Conservation (phyloP, 1,140 invertebrate species). For the Gerris buenoi region DNA sequence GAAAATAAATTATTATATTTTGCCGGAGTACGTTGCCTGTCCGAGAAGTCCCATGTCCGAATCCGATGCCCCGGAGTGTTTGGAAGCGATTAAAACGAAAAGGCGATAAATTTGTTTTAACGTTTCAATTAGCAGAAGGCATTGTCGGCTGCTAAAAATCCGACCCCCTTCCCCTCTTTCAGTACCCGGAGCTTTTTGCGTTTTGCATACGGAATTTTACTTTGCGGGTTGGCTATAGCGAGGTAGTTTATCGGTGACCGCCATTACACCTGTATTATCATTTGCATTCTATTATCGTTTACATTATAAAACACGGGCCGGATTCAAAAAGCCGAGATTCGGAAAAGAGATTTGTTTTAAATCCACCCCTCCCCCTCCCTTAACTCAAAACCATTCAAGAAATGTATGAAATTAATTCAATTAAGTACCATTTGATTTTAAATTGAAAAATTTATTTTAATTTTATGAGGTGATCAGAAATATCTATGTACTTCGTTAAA, state of each 20-base stretch:
- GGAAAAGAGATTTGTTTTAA: too few relatives aligned
- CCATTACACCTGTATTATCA: slow-evolving; percentile 5
- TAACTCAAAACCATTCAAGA: too few relatives aligned
- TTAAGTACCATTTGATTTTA: too few relatives aligned
- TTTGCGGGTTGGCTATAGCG: not conserved
- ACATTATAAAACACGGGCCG: not conserved
- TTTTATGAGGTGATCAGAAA: too few relatives aligned
- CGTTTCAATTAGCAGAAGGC: slow-evolving; percentile 7
- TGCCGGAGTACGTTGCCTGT: not conserved
- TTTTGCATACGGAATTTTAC: slow-evolving; percentile 5
- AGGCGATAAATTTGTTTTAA: slow-evolving; percentile 9
- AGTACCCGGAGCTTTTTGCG: not conserved
- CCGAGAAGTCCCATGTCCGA: not conserved
- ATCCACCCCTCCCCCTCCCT: too few relatives aligned
- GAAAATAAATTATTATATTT: slow-evolving; percentile 4
- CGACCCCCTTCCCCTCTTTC: not conserved
- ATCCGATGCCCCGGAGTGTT: not conserved
- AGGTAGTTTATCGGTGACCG: not conserved
- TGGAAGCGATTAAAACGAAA: not conserved
- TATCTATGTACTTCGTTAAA: too few relatives aligned
- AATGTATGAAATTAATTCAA: too few relatives aligned
- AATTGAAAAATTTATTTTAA: too few relatives aligned
- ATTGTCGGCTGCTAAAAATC: slow-evolving; percentile 7
- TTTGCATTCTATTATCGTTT: slow-evolving; percentile 6
- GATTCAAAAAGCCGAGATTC: too few relatives aligned